Percentiles rank a stretch among this genome's conserved stretches.
These are phyloP conservation scores for Calyptommatus sinebrachiatus DNA, from an alignment of 2,113 vertebrate genomes.

Conservation along the genomic window DNA sequence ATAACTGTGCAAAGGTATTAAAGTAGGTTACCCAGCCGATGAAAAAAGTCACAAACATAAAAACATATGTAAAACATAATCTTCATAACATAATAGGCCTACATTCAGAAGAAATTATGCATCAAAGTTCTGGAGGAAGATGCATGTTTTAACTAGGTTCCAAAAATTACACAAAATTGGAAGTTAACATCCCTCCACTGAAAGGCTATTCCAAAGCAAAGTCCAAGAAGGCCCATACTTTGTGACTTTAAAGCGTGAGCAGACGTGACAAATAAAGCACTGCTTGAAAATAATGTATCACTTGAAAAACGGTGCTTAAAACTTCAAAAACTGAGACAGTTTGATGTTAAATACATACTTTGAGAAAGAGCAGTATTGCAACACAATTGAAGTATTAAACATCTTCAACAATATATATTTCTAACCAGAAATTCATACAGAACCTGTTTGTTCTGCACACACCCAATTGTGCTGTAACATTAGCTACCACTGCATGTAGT, in stretches of 20 bases:
- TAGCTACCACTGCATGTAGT: accelerated
- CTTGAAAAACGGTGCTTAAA: constrained; percentile 33
- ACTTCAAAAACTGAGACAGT: constrained; percentile 15
- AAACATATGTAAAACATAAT: too few species aligned
- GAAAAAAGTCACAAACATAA: too few species aligned
- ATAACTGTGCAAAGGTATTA: too few species aligned
- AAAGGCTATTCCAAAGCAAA: too few species aligned
- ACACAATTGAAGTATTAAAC: neutral
- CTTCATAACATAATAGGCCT: too few species aligned
- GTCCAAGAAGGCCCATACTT: too few species aligned
- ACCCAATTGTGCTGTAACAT: neutral
- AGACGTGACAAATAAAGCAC: neutral
- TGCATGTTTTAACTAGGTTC: too few species aligned
- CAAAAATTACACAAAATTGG: too few species aligned
- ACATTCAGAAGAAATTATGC: too few species aligned
- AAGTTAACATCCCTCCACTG: too few species aligned
- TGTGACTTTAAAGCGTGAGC: neutral
- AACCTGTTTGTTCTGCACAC: constrained; percentile 44
- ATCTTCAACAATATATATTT: neutral
- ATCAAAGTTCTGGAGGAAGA: too few species aligned
- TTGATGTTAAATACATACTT: constrained; percentile 9
- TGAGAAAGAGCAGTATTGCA: constrained; percentile 2
- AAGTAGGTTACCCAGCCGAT: too few species aligned
- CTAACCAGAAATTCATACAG: constrained; percentile 41
- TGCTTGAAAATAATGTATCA: neutral